Conservation (phyloP, 2,888 invertebrate genomes). For the Pyrrhia umbra region DNA sequence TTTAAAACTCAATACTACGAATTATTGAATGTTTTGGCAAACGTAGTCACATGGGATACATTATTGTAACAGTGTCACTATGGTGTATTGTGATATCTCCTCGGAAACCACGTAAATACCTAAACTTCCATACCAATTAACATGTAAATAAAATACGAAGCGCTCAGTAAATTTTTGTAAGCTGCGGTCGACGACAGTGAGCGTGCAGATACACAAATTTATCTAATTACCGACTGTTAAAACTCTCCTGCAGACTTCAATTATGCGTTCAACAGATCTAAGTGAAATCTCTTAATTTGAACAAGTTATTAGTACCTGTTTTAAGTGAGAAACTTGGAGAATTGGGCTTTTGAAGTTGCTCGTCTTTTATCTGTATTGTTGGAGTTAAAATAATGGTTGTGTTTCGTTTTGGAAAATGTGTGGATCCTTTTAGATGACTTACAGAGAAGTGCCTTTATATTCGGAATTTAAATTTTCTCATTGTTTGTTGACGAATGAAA, state of each 20-base stretch:
- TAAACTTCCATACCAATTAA: conserved; percentile 46
- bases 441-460: conserved; percentile 2
- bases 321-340: conserved; percentile 54
- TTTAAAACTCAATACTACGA: no score
- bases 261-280: conserved; percentile 66
- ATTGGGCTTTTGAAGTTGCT: conserved; percentile 51
- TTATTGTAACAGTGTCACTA: not conserved
- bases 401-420: conserved; percentile 13
- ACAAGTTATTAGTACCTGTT: conserved; percentile 67
- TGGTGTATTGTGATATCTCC: not conserved
- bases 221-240: conserved; percentile 66
- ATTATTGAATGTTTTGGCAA: no score
- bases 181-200: conserved; percentile 52
- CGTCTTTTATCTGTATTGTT: conserved; percentile 45
- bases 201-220: conserved; percentile 64
- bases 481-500: no score
- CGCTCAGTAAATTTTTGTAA: conserved; percentile 53
- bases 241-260: conserved; percentile 62
- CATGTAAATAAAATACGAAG: conserved; percentile 52
- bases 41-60: no score
- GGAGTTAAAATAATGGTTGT: conserved; percentile 24
- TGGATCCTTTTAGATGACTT: not conserved
- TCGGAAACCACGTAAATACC: conserved; percentile 20
- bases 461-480: not conserved
- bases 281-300: conserved; percentile 66